These are phyloP conservation scores for Odontamblyopus rebecca DNA, from an alignment of 2,797 vertebrate species.

Conservation along the genomic window DNA sequence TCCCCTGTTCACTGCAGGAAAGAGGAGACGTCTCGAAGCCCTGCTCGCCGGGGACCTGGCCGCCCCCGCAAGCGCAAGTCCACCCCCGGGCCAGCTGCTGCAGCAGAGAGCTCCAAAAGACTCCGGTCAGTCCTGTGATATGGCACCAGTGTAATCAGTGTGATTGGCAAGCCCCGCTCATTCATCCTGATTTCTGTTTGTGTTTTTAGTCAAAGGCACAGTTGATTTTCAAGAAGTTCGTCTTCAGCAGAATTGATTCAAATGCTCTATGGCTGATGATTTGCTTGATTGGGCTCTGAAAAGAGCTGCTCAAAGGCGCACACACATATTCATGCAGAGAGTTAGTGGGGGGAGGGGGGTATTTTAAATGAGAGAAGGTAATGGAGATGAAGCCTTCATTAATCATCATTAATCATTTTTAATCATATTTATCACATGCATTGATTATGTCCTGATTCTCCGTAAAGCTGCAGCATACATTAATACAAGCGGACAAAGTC, in stretches of 20 bases:
- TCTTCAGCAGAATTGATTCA: conserved; percentile 72
- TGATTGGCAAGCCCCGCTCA: conserved; percentile 71
- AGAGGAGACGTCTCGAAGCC: conserved; percentile 90
- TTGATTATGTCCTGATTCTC: conserved; percentile 78
- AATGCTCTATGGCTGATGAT: conserved; percentile 70
- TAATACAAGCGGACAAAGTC: conserved; percentile 74
- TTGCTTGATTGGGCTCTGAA: conserved; percentile 71
- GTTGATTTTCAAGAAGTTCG: conserved; percentile 75
- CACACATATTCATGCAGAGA: conserved; percentile 18
- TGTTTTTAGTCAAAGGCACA: conserved; percentile 69
- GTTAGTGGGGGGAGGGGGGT: conserved; percentile 54
- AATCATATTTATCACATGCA: conserved; percentile 83
- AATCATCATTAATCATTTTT: conserved; percentile 78
- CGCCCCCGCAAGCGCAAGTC: conserved; percentile 90
- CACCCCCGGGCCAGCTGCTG: conserved; percentile 62
- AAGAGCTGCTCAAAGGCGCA: conserved; percentile 37
- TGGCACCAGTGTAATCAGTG: conserved; percentile 63
- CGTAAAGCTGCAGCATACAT: conserved; percentile 66
- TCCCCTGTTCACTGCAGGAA: conserved; percentile 74
- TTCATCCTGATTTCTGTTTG: conserved; percentile 73
- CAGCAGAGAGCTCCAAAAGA: conserved; percentile 78
- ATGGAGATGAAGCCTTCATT: conserved; percentile 73
- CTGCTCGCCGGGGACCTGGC: conserved; percentile 88
- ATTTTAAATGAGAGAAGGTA: conserved; percentile 74
- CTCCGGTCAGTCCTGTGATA: conserved; percentile 83